Conservation (phyloP, 1,140 invertebrate species). For the Hirudo medicinalis region DNA sequence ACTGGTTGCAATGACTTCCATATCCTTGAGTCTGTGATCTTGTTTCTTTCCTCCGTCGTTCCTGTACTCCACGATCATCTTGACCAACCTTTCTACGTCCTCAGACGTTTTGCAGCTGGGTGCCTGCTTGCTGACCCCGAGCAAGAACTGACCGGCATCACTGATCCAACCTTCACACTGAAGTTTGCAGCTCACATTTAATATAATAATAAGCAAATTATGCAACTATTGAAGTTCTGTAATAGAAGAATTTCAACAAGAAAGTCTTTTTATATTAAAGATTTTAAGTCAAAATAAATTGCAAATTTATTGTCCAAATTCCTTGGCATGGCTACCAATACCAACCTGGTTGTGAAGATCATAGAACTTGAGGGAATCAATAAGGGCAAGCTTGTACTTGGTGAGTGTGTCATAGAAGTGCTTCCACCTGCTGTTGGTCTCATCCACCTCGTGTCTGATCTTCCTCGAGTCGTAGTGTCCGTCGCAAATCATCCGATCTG, state of each 20-base stretch:
- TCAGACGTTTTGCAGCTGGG: conserved; percentile 50
- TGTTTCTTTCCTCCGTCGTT: conserved; percentile 55
- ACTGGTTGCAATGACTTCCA: conserved; percentile 51
- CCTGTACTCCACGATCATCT: conserved; percentile 53
- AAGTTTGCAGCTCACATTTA: conserved; percentile 22
- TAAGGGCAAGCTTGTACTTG: conserved; percentile 49
- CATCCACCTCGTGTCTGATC: conserved; percentile 51
- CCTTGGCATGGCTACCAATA: no score
- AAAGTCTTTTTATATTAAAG: no score
- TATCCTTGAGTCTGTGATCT: conserved; percentile 53
- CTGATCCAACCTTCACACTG: conserved; percentile 60
- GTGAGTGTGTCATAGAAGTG: conserved; percentile 56
- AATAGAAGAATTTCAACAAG: no score
- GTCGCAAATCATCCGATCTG: conserved; percentile 51
- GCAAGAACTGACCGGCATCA: conserved; percentile 56
- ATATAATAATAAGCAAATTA: conserved; percentile 1
- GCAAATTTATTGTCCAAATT: not conserved
- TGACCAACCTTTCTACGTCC: conserved; percentile 47
- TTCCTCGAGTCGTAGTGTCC: conserved; percentile 48
- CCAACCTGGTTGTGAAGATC: conserved; percentile 25
- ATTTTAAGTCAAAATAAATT: no score
- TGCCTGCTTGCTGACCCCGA: conserved; percentile 53
- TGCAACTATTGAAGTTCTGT: not conserved
- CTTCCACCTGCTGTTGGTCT: conserved; percentile 58
- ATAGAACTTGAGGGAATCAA: conserved; percentile 48